Conservation (phyloP, 2,797 vertebrate species). For the Leontocebus nigricollis region DNA sequence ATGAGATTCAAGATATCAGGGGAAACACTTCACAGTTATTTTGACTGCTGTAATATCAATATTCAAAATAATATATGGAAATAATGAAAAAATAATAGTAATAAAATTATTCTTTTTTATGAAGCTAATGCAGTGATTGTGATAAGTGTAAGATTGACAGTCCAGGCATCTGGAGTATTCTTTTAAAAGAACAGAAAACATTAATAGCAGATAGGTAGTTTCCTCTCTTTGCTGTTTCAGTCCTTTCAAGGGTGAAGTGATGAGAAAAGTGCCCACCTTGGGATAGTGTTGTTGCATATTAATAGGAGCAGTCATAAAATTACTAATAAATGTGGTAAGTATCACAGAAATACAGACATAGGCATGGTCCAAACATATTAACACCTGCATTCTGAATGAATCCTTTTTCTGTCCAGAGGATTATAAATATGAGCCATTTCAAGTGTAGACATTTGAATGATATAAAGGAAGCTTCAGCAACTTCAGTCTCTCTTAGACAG, state of each 20-base stretch:
- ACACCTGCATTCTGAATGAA: not conserved
- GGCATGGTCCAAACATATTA: not conserved
- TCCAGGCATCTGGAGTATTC: constrained; percentile 31
- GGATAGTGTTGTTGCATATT: not conserved
- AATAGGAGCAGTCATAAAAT: not conserved
- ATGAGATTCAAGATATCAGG: constrained; percentile 70
- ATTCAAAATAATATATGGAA: constrained; percentile 79
- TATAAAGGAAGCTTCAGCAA: not conserved
- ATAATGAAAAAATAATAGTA: constrained; percentile 66
- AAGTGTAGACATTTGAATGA: not conserved
- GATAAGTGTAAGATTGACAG: constrained; percentile 66
- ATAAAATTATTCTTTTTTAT: constrained; percentile 74
- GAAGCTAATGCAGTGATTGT: constrained; percentile 66
- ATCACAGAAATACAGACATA: not conserved
- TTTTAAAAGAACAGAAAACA: not conserved
- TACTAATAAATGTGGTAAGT: not conserved
- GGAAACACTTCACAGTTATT: constrained; percentile 79
- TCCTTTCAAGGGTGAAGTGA: not conserved
- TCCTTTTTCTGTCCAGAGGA: not conserved
- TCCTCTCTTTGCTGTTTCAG: not conserved
- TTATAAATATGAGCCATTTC: not conserved
- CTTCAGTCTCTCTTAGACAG: not conserved
- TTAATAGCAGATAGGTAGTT: not conserved
- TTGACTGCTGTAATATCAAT: constrained; percentile 76
- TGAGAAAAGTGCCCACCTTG: not conserved